Evolutionary conservation across 2,888 invertebrate genomes (phyloP), one percentile per base, ranked within the genome.

Genomic region (Caenorhabditis imperialis): DNA sequence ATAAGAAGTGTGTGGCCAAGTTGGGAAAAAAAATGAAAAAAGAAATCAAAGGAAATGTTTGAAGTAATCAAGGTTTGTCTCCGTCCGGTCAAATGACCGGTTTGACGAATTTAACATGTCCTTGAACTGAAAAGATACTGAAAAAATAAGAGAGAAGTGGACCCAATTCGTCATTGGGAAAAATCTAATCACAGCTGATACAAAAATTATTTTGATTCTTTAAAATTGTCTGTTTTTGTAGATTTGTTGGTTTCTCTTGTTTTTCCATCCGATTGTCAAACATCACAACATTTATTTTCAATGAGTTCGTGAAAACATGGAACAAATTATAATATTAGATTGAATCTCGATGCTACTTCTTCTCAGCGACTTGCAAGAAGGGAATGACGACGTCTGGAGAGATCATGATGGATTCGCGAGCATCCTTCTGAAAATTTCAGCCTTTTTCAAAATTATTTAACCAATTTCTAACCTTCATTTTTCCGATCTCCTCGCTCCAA

Each of bases 331-430:
- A 10, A 3, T 20, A 18, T 35, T 38, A 38, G 12, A 33, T 7
- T 8, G 12, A 33, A 33, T 8, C 35, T 38, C 12, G 35, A 35
- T 22, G 5, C 8, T 25, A 40, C 14, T 7, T 10, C 3, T 20
- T 6, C 18, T 2, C 20, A 8, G 18, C 20, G 18, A 27, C 16
- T n/a, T 40, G 50, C 4, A 81, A 47, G 48, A 73, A 75, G 12
- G 76, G 75, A 51, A 82, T 70, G 18, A 73, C 57, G 35, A 82
- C 70, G 14, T 78, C 77, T 30, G 77, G 70, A 2, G 71, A 50
- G 30, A 82, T 69, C 82, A 82, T 82, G 8, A 82, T 75, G 1
- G 82, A 77, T 25, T 58, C 47, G 23, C 82, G 74, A 10, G 81
- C 77, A 20, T 73, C 67, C 10, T 48, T 62, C 77, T 81, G 73